Evolutionary conservation across 1,140 invertebrate species (phyloP).

Genomic region (Drosophila leontia): DNA sequence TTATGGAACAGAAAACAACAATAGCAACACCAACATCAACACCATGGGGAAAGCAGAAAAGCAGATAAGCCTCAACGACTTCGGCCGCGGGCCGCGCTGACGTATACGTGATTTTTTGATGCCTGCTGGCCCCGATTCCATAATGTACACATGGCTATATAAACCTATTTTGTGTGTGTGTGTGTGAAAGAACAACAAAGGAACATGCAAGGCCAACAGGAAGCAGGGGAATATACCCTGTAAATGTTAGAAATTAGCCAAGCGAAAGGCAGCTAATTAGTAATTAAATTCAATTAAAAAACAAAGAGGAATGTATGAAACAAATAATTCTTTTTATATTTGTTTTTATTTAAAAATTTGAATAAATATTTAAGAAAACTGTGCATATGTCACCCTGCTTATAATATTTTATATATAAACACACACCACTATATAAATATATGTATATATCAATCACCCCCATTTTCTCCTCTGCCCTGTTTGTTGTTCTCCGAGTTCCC

Average conservation of each 20-base stretch:
- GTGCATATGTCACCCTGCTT: background rate
- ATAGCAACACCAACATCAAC: conserved; percentile 15
- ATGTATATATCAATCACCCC: background rate
- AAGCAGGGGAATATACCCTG: conserved; percentile 20
- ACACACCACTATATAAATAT: background rate
- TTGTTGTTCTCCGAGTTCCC: conserved; percentile 20
- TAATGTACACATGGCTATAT: conserved; percentile 41
- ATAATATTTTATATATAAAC: background rate
- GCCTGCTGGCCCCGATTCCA: conserved; percentile 56
- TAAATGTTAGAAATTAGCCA: background rate
- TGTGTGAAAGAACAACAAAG: background rate
- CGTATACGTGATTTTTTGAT: conserved; percentile 79
- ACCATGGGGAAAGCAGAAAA: conserved; percentile 39
- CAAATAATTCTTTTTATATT: background rate
- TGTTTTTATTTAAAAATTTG: background rate
- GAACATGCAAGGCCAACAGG: conserved; percentile 17
- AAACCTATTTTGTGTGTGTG: conserved; percentile 1
- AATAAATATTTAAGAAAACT: too few species aligned
- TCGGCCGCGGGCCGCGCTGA: conserved; percentile 34
- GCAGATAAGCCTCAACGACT: conserved; percentile 68
- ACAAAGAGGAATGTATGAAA: background rate
- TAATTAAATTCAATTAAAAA: background rate
- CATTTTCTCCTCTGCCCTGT: background rate
- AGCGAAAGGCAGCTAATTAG: background rate
- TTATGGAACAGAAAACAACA: conserved; percentile 63